These are phyloP conservation scores for Trematomus bernacchii DNA, from an alignment of 2,797 vertebrate species.

Conservation along the genomic window DNA sequence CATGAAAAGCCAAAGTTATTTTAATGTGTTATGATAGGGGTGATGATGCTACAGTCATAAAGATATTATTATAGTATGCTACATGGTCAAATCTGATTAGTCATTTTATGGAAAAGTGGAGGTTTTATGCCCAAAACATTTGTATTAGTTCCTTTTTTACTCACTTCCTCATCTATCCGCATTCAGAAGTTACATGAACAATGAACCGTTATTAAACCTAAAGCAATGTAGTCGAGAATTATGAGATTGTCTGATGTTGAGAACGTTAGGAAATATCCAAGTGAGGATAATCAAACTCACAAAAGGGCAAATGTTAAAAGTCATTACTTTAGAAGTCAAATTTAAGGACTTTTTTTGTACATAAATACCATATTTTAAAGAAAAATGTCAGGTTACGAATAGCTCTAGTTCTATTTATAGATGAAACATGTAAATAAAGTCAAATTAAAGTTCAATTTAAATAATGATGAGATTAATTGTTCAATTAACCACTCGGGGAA, in stretches of 20 bases:
- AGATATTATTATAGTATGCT: background rate
- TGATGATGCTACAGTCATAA: background rate
- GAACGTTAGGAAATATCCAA: background rate
- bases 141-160: constrained; percentile 5
- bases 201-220: background rate
- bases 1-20: background rate
- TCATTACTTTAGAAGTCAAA: constrained; percentile 1
- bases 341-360: background rate
- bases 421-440: background rate
- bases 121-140: background rate
- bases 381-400: background rate
- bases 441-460: background rate
- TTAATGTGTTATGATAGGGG: background rate
- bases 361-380: no score
- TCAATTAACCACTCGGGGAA: background rate
- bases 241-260: constrained; percentile 58
- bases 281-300: background rate
- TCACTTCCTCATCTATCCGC: background rate
- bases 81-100: background rate
- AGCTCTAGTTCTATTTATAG: background rate
- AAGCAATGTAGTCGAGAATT: constrained; percentile 23
- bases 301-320: background rate
- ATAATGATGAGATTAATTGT: background rate
- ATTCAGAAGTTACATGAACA: constrained; percentile 6
- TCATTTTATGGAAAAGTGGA: background rate